These are phyloP conservation scores for Scaptomyza tumidula DNA, from an alignment of 2,888 invertebrate genomes.

Conservation along the genomic window DNA sequence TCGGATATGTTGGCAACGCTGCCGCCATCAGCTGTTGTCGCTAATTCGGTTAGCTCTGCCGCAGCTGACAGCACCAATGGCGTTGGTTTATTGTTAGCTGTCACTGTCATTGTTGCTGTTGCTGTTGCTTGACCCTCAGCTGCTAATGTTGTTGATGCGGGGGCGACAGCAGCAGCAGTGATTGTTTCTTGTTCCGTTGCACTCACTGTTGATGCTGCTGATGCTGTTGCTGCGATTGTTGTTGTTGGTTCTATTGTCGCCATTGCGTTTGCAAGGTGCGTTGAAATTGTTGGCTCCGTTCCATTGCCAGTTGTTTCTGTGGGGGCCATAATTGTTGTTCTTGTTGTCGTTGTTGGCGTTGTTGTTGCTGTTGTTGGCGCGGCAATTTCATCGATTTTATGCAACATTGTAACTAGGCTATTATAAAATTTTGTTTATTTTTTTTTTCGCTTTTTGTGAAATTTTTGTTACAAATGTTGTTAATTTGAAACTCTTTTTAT, in stretches of 20 bases:
- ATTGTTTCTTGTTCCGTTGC: slow-evolving; percentile 46
- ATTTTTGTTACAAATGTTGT: slow-evolving; percentile 26
- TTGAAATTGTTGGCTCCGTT: slow-evolving; percentile 70
- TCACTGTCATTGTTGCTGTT: slow-evolving; percentile 50
- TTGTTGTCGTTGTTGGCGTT: slow-evolving; percentile 35
- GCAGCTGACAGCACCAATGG: slow-evolving; percentile 55
- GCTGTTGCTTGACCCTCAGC: slow-evolving; percentile 51
- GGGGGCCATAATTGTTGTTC: slow-evolving; percentile 48
- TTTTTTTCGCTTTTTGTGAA: slow-evolving; percentile 13
- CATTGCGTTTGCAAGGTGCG: slow-evolving; percentile 63
- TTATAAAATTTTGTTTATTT: slow-evolving; percentile 36
- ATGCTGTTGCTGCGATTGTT: slow-evolving; percentile 21
- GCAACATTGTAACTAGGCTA: slow-evolving; percentile 66
- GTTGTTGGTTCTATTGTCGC: slow-evolving; percentile 38
- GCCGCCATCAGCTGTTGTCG: slow-evolving; percentile 62
- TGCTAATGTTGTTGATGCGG: slow-evolving; percentile 31
- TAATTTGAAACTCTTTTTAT: slow-evolving; percentile 31
- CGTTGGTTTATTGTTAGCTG: slow-evolving; percentile 48
- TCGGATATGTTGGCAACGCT: slow-evolving; percentile 8
- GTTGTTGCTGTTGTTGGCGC: slow-evolving; percentile 56
- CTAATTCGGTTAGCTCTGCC: slow-evolving; percentile 44
- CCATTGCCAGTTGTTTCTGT: slow-evolving; percentile 65
- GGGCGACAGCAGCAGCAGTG: slow-evolving; percentile 26
- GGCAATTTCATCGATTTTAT: slow-evolving; percentile 64
- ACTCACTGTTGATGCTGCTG: slow-evolving; percentile 22